These are phyloP conservation scores for Cyanoliseus patagonus DNA, from an alignment of 2,113 vertebrate genomes.

Conservation along the genomic window DNA sequence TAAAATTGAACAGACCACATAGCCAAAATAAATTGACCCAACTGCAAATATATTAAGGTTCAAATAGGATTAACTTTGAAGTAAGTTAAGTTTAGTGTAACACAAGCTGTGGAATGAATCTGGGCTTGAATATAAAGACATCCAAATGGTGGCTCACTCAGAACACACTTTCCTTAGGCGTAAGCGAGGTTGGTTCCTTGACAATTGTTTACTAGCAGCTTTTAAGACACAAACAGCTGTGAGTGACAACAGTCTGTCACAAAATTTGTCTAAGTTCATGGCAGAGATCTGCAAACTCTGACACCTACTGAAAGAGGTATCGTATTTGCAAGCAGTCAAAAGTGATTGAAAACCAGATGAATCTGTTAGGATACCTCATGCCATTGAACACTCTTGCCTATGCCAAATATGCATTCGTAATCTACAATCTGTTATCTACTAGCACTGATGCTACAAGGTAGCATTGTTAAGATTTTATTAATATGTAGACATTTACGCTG, in stretches of 20 bases:
- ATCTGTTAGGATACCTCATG: slow-evolving; percentile 52
- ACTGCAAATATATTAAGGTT: neutral
- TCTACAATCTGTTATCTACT: slow-evolving; percentile 50
- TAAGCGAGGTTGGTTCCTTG: slow-evolving; percentile 49
- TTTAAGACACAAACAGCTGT: slow-evolving; percentile 68
- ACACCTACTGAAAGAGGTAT: slow-evolving; percentile 66
- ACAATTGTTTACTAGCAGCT: slow-evolving; percentile 69
- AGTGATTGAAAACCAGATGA: slow-evolving; percentile 59
- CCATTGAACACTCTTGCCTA: slow-evolving; percentile 65
- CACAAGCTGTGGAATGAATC: slow-evolving; percentile 61
- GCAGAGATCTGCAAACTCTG: slow-evolving; percentile 67
- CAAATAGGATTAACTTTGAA: slow-evolving; percentile 39
- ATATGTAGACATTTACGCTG: neutral
- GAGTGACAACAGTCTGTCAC: slow-evolving; percentile 70
- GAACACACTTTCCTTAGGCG: slow-evolving; percentile 47
- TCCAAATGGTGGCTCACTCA: slow-evolving; percentile 55
- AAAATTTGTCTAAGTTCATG: slow-evolving; percentile 68
- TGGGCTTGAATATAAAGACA: slow-evolving; percentile 66
- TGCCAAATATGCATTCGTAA: slow-evolving; percentile 63
- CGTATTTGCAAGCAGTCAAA: slow-evolving; percentile 53
- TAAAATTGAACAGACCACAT: neutral
- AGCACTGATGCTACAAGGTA: slow-evolving; percentile 32
- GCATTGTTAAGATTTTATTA: slow-evolving; percentile 31
- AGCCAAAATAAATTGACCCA: neutral
- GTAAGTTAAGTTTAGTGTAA: slow-evolving; percentile 49